phyloP scores from a whole-genome alignment of 2,888 invertebrate genomes.

The Stenolophus ochropezus region DNA sequence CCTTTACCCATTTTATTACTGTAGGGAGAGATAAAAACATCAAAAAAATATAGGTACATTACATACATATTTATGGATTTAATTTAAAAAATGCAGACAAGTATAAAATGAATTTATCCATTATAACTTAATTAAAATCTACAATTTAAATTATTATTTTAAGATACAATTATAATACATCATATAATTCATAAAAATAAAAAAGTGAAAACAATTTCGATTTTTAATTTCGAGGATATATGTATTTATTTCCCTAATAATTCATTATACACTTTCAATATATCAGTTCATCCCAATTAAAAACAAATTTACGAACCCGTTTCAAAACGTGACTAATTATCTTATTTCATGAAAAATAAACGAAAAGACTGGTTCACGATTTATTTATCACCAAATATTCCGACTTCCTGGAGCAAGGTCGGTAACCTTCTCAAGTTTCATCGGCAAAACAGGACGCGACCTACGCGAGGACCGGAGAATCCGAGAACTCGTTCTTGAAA shows the following conservation, averaged over 20 bases:
- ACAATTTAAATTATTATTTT: no score
- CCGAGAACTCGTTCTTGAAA: neutral
- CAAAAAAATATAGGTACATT: no score
- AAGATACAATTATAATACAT: no score
- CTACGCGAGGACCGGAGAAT: neutral
- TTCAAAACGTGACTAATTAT: neutral
- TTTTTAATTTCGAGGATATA: neutral
- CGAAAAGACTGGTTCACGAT: neutral
- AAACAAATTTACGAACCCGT: neutral
- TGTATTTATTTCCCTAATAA: neutral
- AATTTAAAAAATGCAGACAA: no score
- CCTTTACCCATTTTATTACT: no score
- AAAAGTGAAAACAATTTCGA: neutral
- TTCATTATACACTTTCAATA: neutral
- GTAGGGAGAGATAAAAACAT: no score
- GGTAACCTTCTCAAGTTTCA: slow-evolving; percentile 22
- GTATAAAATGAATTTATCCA: no score
- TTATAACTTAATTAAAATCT: no score
- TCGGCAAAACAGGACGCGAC: neutral
- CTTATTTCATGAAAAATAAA: neutral
- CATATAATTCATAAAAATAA: no score
- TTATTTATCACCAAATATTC: slow-evolving; percentile 36
- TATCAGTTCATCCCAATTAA: neutral
- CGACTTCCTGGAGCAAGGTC: slow-evolving; percentile 29
- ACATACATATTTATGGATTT: no score